Evolutionary conservation across 2,797 vertebrate species (phyloP).

Genomic region (Cirrhinus mrigala): DNA sequence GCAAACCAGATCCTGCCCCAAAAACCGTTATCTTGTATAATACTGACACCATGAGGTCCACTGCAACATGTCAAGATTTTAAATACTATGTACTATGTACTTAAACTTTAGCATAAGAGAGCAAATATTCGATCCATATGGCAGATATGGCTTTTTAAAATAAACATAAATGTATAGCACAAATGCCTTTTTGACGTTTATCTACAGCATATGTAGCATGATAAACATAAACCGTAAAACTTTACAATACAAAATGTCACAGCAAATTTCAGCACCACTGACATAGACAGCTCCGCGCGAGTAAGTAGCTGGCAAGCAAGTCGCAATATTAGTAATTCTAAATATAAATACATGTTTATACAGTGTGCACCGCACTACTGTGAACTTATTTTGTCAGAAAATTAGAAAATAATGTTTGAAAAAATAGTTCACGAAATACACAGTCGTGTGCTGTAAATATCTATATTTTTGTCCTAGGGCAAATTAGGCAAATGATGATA

Average conservation of each 20-base stretch:
- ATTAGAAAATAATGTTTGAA: too few relatives aligned
- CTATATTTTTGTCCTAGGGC: not conserved
- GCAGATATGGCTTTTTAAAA: not conserved
- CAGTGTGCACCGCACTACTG: too few relatives aligned
- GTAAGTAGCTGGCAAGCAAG: too few relatives aligned
- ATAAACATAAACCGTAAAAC: not conserved
- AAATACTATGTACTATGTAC: not conserved
- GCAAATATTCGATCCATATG: not conserved
- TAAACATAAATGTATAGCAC: not conserved
- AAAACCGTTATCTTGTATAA: conserved; percentile 23
- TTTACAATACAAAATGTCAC: not conserved
- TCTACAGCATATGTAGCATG: not conserved
- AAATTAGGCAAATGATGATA: not conserved
- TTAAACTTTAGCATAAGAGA: not conserved
- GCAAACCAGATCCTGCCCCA: not conserved
- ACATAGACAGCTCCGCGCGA: not conserved
- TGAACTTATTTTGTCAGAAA: not conserved
- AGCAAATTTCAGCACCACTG: not conserved
- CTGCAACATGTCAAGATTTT: not conserved
- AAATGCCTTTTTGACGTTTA: not conserved
- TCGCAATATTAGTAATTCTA: too few relatives aligned
- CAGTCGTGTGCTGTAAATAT: not conserved
- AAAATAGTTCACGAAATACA: not conserved
- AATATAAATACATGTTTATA: not conserved
- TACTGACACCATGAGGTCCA: conserved; percentile 38